A percentile compares a stretch with the other conserved stretches of the same genome.
Evolutionary conservation across 2,888 invertebrate genomes (phyloP).

Genomic region (Eilema griseolum): DNA sequence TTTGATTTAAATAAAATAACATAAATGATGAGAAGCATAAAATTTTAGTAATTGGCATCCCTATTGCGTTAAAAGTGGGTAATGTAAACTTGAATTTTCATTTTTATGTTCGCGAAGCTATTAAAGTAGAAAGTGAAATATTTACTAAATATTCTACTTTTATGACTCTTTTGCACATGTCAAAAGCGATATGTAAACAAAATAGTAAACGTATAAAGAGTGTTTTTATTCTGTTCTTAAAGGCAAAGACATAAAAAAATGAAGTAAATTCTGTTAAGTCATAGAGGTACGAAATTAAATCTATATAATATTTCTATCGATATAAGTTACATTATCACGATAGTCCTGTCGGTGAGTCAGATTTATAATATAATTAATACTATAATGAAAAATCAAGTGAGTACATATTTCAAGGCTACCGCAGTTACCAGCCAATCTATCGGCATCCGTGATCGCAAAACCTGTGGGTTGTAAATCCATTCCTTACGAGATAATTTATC

Average conservation of each 20-base stretch:
- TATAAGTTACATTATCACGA: not conserved
- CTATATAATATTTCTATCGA: not conserved
- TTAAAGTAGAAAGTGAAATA: constrained; percentile 31
- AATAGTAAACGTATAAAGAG: no score
- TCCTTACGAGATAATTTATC: constrained; percentile 12
- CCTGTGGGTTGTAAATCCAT: constrained; percentile 20
- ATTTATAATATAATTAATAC: not conserved
- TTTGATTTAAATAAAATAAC: not conserved
- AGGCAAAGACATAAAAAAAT: not conserved
- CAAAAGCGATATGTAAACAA: not conserved
- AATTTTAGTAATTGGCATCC: constrained; percentile 26
- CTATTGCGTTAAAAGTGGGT: constrained; percentile 21
- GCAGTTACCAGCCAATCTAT: constrained; percentile 33
- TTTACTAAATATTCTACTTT: constrained; percentile 34
- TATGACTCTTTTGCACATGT: not conserved
- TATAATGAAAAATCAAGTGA: constrained; percentile 10
- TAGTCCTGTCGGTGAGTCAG: not conserved
- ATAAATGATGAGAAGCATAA: not conserved
- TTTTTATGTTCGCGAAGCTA: constrained; percentile 22
- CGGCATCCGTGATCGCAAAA: constrained; percentile 39
- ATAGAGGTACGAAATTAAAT: not conserved
- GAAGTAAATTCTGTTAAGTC: not conserved
- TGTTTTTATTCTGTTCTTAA: not conserved
- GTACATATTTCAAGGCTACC: constrained; percentile 39
- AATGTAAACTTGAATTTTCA: constrained; percentile 35